These are phyloP conservation scores for Telenomus remus DNA, from an alignment of 1,140 invertebrate species.

Conservation along the genomic window DNA sequence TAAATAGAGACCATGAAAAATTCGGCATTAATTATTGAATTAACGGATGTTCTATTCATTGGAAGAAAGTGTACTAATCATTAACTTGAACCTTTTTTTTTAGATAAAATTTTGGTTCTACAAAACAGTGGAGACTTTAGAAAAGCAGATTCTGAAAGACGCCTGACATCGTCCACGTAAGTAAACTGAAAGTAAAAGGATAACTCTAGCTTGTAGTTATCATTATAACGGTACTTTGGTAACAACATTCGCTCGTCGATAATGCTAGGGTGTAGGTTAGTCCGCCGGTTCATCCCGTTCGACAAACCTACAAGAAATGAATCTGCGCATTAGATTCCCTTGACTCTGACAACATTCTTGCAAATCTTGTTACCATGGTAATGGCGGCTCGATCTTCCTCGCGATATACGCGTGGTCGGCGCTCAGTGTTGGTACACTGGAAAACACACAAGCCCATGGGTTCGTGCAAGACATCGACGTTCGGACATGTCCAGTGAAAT, in stretches of 20 bases:
- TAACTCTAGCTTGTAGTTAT: slow-evolving; percentile 59
- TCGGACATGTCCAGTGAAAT: slow-evolving; percentile 43
- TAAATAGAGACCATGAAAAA: too few species aligned
- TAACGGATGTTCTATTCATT: too few species aligned
- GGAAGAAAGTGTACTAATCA: too few species aligned
- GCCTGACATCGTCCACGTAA: too few species aligned
- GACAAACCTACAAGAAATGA: slow-evolving; percentile 52
- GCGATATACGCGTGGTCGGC: slow-evolving; percentile 23
- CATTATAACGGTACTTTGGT: slow-evolving; percentile 63
- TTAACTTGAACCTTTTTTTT: too few species aligned
- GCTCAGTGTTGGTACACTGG: slow-evolving; percentile 15
- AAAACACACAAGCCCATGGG: slow-evolving; percentile 10
- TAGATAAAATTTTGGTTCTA: too few species aligned
- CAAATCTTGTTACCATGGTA: slow-evolving; percentile 58
- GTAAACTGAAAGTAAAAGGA: too few species aligned
- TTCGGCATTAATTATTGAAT: too few species aligned
- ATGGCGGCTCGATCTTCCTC: slow-evolving; percentile 43
- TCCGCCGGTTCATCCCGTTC: slow-evolving; percentile 29
- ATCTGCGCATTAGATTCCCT: slow-evolving; percentile 45
- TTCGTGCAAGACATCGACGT: slow-evolving; percentile 35
- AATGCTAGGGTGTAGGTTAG: slow-evolving; percentile 46
- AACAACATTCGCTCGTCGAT: slow-evolving; percentile 47
- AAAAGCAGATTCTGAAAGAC: too few species aligned
- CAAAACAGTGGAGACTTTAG: too few species aligned
- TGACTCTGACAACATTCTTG: slow-evolving; percentile 38